Evolutionary conservation across 2,797 vertebrate genomes (phyloP).

Genomic region (Chelon labrosus): DNA sequence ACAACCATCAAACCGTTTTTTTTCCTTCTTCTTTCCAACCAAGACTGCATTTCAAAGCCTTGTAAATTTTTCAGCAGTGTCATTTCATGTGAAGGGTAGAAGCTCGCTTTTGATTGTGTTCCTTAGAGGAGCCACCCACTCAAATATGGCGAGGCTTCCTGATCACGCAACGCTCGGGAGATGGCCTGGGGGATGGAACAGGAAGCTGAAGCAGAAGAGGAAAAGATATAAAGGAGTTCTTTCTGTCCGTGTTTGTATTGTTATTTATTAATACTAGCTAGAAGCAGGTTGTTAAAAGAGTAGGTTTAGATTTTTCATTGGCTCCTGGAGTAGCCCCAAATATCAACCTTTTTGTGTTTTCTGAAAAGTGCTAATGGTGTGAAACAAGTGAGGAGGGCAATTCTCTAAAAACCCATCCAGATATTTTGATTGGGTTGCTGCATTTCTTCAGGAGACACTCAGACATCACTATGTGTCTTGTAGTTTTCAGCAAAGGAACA

Average conservation of each 20-base stretch:
- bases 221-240: neutral
- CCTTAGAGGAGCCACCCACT: constrained; percentile 29
- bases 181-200: neutral
- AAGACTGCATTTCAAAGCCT: constrained; percentile 32
- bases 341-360: neutral
- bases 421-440: too few relatives aligned
- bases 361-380: neutral
- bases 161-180: constrained; percentile 17
- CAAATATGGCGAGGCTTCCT: constrained; percentile 17
- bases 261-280: neutral
- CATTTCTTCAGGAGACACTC: constrained; percentile 1
- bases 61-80: constrained; percentile 63
- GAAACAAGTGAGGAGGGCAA: neutral
- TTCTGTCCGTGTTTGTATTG: neutral
- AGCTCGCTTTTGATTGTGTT: constrained; percentile 46
- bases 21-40: neutral
- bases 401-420: too few relatives aligned
- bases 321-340: neutral
- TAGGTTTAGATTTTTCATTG: neutral
- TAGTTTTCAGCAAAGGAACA: neutral
- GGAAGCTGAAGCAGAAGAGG: neutral
- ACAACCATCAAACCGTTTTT: neutral
- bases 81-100: constrained; percentile 30
- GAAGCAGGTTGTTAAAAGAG: neutral
- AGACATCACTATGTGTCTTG: neutral